phyloP scores from a whole-genome alignment of 2,888 invertebrate species.

The Parapristionchus giblindavisi region DNA sequence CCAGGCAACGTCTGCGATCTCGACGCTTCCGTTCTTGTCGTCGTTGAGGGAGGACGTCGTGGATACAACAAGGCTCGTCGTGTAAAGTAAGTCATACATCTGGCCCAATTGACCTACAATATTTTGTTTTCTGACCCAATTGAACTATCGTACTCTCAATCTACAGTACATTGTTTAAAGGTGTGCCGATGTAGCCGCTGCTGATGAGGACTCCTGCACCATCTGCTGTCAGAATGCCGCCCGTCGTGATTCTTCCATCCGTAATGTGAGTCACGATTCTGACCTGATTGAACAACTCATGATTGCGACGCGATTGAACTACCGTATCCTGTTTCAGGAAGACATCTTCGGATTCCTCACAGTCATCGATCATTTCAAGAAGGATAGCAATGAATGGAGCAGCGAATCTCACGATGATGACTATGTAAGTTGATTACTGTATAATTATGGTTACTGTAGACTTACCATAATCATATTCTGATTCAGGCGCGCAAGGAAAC shows the following conservation, averaged over 20 bases:
- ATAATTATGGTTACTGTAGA: too few relatives aligned
- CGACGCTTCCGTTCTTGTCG: conserved; percentile 58
- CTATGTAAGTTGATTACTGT: conserved; percentile 15
- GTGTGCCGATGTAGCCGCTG: conserved; percentile 57
- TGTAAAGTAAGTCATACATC: too few relatives aligned
- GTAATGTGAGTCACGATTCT: conserved; percentile 44
- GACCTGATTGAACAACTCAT: too few relatives aligned
- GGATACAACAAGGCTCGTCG: conserved; percentile 52
- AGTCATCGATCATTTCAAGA: conserved; percentile 31
- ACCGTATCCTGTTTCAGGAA: conserved; percentile 1
- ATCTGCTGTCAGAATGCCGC: conserved; percentile 60
- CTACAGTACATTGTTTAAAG: too few relatives aligned
- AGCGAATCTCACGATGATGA: conserved; percentile 30
- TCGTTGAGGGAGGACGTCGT: conserved; percentile 45
- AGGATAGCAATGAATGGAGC: conserved; percentile 9
- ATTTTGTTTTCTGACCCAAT: too few relatives aligned
- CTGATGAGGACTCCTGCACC: conserved; percentile 59
- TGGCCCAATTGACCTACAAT: too few relatives aligned
- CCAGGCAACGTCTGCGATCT: conserved; percentile 58
- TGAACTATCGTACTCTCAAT: conserved; percentile 11
- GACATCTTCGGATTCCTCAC: conserved; percentile 36
- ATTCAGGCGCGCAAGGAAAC: conserved; percentile 21
- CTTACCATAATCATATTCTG: too few relatives aligned
- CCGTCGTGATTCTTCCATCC: conserved; percentile 50
- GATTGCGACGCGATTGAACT: too few relatives aligned